Evolutionary conservation across 1,140 invertebrate genomes (phyloP).

Genomic region (Pectinophora gossypiella): DNA sequence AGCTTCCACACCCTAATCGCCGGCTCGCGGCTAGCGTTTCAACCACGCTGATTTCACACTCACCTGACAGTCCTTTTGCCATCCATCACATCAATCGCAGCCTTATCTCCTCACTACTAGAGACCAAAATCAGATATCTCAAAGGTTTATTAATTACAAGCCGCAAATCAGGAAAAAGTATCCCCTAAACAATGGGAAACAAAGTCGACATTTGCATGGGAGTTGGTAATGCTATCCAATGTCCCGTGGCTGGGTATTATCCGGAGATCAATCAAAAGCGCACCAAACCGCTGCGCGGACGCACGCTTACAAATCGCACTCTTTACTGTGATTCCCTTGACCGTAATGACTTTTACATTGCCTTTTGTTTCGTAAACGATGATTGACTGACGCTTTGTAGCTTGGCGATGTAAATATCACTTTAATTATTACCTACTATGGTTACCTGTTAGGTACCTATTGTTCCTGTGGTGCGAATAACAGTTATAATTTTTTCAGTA

Average conservation of each 20-base stretch:
- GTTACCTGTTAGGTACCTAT: too few relatives aligned
- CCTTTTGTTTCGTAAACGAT: conserved; percentile 16
- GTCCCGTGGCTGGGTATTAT: conserved; percentile 40
- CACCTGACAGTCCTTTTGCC: conserved; percentile 8
- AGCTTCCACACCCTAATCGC: conserved; percentile 32
- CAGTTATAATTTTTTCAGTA: too few relatives aligned
- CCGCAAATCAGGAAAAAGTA: not conserved
- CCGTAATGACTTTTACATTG: conserved; percentile 38
- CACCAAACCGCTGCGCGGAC: conserved; percentile 29
- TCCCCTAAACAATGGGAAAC: not conserved
- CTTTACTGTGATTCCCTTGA: conserved; percentile 38
- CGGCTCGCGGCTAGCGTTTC: conserved; percentile 38
- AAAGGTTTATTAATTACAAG: conserved; percentile 18
- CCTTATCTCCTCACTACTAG: conserved; percentile 11
- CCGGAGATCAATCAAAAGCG: conserved; percentile 45
- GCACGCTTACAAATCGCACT: conserved; percentile 42
- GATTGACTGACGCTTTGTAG: not conserved
- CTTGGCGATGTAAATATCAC: not conserved
- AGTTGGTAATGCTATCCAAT: conserved; percentile 10
- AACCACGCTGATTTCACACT: conserved; percentile 34
- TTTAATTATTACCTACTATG: not conserved
- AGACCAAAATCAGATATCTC: conserved; percentile 6
- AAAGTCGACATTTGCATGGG: not conserved
- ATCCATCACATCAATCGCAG: conserved; percentile 8
- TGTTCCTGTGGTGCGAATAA: too few relatives aligned